Evolutionary conservation across 2,888 invertebrate species (phyloP), one percentile per base, ranked within the genome.

Genomic region (Epicampocera succincta): DNA sequence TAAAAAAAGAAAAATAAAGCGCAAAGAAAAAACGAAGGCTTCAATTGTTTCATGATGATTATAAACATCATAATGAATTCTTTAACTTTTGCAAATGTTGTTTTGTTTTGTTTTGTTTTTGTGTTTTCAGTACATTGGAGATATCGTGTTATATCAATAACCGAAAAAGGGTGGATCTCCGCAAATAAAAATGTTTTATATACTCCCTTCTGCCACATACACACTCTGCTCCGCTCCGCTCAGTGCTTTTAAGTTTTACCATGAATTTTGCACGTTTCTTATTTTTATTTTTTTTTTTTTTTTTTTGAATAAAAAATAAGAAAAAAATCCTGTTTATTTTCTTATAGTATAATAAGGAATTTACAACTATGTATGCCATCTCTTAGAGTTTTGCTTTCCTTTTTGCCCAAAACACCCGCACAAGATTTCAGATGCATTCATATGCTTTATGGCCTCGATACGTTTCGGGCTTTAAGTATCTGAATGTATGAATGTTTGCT

Each of bases 81-180:
- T 73, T 72, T 61, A 72, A 66, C n/a, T 46, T 44, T 56, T 21
- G 50, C 25, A 5, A 33, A 33, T 58, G 54, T 71, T 77, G 12
- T 52, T 56, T 3, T 44, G 40, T 4, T 75, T 29, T 38, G 44
- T 61, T 8, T 21, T 17, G 0, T 61, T 12, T 65, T 48, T 33
- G n/a, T 58, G 42, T 66, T 52, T 40, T 17, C 65, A 56, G 40
- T 79, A 72, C 72, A 72, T 73, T 71, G 58, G 74, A 76, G 78
- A 87, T 89, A 89, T 89, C 88, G 87, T 87, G 87, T 87, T 88
- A 89, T 90, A 89, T 90, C 90, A 90, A 90, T 90, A 90, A 90
- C 89, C 89, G 85, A 89, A 90, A 90, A 90, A 87, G 90, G 90
- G 90, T 88, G 90, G 89, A 89, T 86, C 87, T 84, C 85, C 85